Evolutionary conservation across 2,888 invertebrate species (phyloP), one percentile per base, ranked within the genome.

Genomic region (Cheilosia urbana): DNA sequence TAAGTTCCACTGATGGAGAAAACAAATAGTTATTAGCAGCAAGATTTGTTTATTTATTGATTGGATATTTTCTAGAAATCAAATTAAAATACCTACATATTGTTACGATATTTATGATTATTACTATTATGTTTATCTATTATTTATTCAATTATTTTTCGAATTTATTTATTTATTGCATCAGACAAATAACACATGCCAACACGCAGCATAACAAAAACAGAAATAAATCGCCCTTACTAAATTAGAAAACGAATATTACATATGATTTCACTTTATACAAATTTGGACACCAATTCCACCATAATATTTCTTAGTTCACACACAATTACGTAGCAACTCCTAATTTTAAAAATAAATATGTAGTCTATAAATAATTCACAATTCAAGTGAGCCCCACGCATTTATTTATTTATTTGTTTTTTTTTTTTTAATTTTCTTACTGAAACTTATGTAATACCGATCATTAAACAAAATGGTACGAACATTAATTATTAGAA

Each of bases 371-470:
- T 62, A 66, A 66, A 21, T 78, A 65, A 58, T 69, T 71, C 80
- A 80, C 75, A 71, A 82, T 62, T 77, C 87, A 87, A 87, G 87
- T 87, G 63, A 87, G 87, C 87, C 87, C 87, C 87, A 87, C 87
- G 87, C 87, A 87, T 87, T 60, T 72, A 42, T 60, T 77, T 57
- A 15, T 42, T 15, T 57, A n/a, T n/a, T n/a, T n/a, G n/a, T 72
- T 60, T 45, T 55, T 62, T 63, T 45, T n/a, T 45, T 51, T 40
- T 40, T 53, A 27, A 9, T 24, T 45, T 47, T 6, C 21, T 34
- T 40, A 19, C 15, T 6, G 7, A 53, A 66, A 51, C 27, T n/a
- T 51, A 24, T 24, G 4, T n/a, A 66, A 66, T n/a, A 30, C 37
- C 13, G 13, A 53, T 42, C 21, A 30, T 4, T 40, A 24, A 24